Evolutionary conservation across 1,140 invertebrate species (phyloP), one percentile per base, ranked within the genome.

Genomic region (Meloidogyne exigua): DNA sequence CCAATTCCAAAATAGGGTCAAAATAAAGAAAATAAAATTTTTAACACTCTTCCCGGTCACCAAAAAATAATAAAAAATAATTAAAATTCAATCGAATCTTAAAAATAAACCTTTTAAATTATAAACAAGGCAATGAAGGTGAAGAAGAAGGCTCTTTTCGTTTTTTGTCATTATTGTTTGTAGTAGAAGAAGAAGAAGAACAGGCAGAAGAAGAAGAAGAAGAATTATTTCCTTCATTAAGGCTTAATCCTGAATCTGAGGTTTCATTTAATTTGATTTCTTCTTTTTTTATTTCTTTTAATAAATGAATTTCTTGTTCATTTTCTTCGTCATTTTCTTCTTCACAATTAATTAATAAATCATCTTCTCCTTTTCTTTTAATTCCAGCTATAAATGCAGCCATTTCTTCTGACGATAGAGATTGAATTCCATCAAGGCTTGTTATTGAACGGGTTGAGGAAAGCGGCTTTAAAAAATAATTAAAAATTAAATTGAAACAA

Each of bases 321-420:
- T 66, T 26, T 36, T 18, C 42, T 26, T 76, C 62, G 1, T 80
- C 78, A 66, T n/a, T n/a, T n/a, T n/a, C 57, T 68, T 5, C 28
- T 12, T 13, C 39, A 23, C 13, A n/a, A 44, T 67, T n/a, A n/a
- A n/a, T 18, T 39, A 18, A 4, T 32, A 23, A 65, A 21, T 36
- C 21, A 9, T 18, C 21, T 39, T 28, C 42, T 23, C 72, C 80
- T 76, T 26, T 49, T 26, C 32, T 18, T 62, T 79, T 85, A 26
- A 86, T 74, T 28, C 84, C 85, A 21, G 82, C 85, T 23, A 86
- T 75, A 11, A 87, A 79, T n/a, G 84, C 84, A 10, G 79, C 76
- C 83, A 87, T 87, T 28, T 86, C 85, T 44, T 86, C 85, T 7
- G 82, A 86, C 2, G 80, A 76, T 13, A 86, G 68, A 4, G 82